Evolutionary conservation across 1,140 invertebrate species (phyloP).

Genomic region (Scaptodrosophila lebanonensis): DNA sequence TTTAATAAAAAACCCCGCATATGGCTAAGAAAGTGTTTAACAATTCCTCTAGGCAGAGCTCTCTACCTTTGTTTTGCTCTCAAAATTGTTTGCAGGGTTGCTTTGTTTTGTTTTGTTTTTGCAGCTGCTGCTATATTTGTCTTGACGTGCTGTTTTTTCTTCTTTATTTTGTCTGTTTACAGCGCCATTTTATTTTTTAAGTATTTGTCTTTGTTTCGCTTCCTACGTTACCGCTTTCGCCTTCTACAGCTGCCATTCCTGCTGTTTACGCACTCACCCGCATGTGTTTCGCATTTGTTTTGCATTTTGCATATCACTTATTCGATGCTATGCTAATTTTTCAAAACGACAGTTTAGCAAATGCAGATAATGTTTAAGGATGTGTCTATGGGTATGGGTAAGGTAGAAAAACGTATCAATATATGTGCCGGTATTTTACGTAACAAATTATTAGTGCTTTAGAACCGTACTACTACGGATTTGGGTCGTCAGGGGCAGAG

Average conservation of each 20-base stretch:
- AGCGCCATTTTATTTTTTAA: slow-evolving; percentile 61
- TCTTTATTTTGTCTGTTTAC: slow-evolving; percentile 50
- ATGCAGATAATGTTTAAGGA: slow-evolving; percentile 16
- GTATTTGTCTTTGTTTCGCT: slow-evolving; percentile 50
- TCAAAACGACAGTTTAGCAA: no score
- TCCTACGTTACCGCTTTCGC: slow-evolving; percentile 1
- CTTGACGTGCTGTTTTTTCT: slow-evolving; percentile 2
- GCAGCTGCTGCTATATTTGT: no score
- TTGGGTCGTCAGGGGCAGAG: no score
- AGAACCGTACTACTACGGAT: no score
- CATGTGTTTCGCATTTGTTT: slow-evolving; percentile 37
- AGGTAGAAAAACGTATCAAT: no score
- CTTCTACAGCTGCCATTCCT: neutral
- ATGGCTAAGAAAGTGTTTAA: slow-evolving; percentile 18
- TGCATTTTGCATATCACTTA: no score
- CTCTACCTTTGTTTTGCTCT: slow-evolving; percentile 5
- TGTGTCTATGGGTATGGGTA: no score
- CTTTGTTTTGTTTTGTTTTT: neutral
- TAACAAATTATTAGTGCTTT: no score
- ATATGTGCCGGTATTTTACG: no score
- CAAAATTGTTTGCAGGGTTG: slow-evolving; percentile 3
- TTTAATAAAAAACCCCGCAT: slow-evolving; percentile 2
- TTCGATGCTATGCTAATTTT: no score
- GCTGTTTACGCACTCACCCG: slow-evolving; percentile 47
- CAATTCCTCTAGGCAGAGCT: slow-evolving; percentile 6